Percentiles rank a stretch among this genome's conserved stretches.
Evolutionary conservation across 92 coral and sea anemone species (phyloP).

Genomic region (Parazoanthus darwini): DNA sequence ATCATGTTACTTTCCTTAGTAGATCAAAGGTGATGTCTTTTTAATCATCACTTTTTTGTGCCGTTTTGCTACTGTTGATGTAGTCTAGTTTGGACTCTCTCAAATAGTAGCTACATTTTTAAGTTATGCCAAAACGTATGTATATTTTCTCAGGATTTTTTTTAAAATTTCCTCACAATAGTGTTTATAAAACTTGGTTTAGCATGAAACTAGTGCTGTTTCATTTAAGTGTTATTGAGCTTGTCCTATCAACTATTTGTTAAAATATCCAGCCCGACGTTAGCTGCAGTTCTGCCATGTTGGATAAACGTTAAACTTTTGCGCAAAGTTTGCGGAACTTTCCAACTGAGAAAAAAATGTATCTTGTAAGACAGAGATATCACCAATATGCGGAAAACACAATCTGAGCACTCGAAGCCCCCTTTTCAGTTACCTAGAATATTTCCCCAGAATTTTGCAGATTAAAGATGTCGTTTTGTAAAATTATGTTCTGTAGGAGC

Average conservation of each 20-base stretch:
- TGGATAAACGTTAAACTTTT: neutral
- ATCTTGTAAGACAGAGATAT: neutral
- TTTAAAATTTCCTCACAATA: no score
- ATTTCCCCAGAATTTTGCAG: neutral
- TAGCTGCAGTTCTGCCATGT: neutral
- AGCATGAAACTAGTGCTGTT: no score
- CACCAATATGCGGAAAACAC: neutral
- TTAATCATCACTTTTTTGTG: no score
- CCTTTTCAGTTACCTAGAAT: no score
- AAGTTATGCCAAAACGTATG: no score
- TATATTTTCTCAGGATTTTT: no score
- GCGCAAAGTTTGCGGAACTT: neutral
- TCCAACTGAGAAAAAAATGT: neutral
- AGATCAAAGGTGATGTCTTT: neutral
- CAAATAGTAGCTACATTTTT: neutral
- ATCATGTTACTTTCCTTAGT: neutral
- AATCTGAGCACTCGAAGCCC: no score
- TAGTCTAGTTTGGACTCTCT: no score
- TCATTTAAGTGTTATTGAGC: no score
- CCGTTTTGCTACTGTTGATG: neutral
- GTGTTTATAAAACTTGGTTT: no score
- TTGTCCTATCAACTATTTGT: neutral
- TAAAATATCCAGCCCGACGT: neutral
- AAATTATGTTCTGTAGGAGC: neutral
- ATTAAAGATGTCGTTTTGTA: neutral